These are phyloP conservation scores for Calephelis virginiensis DNA, from an alignment of 1,140 invertebrate genomes.

Conservation along the genomic window DNA sequence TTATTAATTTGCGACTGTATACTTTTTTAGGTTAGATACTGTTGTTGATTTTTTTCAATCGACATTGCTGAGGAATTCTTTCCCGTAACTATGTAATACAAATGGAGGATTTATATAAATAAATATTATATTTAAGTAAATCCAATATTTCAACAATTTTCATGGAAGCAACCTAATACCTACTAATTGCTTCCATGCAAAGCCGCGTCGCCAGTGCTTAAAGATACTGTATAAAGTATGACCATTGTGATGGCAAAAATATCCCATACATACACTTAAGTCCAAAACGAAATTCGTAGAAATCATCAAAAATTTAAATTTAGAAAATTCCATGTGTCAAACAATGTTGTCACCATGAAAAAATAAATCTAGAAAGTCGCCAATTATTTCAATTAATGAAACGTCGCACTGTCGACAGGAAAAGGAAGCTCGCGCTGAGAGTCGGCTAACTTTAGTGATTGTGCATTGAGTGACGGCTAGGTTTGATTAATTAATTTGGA, in stretches of 20 bases:
- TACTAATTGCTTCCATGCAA: too few species aligned
- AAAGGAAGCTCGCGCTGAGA: slow-evolving; percentile 56
- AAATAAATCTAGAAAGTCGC: slow-evolving; percentile 55
- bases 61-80: too few species aligned
- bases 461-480: slow-evolving; percentile 68
- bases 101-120: too few species aligned
- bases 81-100: too few species aligned
- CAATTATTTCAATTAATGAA: slow-evolving; percentile 75
- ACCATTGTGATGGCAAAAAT: background rate
- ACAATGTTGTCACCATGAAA: slow-evolving; percentile 58
- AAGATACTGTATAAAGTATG: background rate
- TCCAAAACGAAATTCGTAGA: slow-evolving; percentile 10
- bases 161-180: too few species aligned
- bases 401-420: slow-evolving; percentile 67
- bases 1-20: too few species aligned
- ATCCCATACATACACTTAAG: background rate
- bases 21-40: too few species aligned
- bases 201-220: too few species aligned
- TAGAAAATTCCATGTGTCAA: slow-evolving; percentile 20
- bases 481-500: slow-evolving; percentile 74
- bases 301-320: slow-evolving; percentile 15
- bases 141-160: too few species aligned
- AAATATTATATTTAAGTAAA: too few species aligned
- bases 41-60: too few species aligned
- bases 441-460: slow-evolving; percentile 65